These are phyloP conservation scores for Oreochromis niloticus DNA, from an alignment of 2,113 vertebrate genomes.

Conservation along the genomic window DNA sequence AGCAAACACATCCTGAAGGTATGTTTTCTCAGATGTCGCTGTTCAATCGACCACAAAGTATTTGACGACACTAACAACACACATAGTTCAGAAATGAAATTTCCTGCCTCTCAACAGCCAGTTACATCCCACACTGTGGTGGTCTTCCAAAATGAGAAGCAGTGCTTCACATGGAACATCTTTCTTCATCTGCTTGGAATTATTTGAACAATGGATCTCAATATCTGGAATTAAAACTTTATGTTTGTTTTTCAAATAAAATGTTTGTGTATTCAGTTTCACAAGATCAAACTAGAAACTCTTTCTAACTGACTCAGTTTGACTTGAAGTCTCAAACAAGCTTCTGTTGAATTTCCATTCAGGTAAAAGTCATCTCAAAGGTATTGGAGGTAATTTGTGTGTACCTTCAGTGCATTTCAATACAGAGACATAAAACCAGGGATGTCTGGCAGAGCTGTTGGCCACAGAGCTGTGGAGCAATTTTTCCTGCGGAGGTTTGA, in stretches of 20 bases:
- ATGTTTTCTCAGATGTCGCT: not conserved
- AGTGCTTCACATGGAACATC: not conserved
- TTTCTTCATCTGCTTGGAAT: not conserved
- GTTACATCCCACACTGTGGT: not conserved
- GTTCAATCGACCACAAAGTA: not conserved
- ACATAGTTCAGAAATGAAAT: not conserved
- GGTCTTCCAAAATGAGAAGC: not conserved
- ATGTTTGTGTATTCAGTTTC: not conserved
- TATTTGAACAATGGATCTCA: not conserved
- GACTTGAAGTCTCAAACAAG: not conserved
- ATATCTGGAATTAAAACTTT: not conserved
- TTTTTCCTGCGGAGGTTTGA: conserved; percentile 19
- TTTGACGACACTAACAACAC: not conserved
- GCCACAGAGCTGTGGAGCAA: not conserved
- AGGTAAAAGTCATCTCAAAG: not conserved
- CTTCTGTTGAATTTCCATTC: not conserved
- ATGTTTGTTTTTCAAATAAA: not conserved
- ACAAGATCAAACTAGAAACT: not conserved
- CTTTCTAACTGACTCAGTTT: not conserved
- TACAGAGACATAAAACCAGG: not conserved
- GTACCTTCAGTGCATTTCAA: not conserved
- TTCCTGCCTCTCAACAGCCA: not conserved
- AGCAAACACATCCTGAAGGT: not conserved
- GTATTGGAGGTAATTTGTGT: not conserved
- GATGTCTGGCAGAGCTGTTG: not conserved